These are phyloP conservation scores for Chrysopa pallens DNA, from an alignment of 1,140 invertebrate genomes.

Conservation along the genomic window DNA sequence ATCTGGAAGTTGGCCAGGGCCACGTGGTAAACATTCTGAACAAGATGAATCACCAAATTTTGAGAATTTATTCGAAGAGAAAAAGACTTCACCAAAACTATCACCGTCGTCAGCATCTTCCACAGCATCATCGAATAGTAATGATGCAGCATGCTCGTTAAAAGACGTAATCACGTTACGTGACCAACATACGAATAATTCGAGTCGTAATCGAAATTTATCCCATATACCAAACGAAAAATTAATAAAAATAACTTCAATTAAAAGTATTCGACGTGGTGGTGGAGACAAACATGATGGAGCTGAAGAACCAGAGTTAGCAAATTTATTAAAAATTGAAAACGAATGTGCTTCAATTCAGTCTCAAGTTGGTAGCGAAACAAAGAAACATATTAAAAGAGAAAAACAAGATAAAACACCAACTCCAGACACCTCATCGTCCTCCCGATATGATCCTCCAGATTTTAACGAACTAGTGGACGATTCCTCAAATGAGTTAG, in stretches of 20 bases:
- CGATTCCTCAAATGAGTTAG: conserved; percentile 58
- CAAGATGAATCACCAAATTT: conserved; percentile 61
- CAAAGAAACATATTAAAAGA: conserved; percentile 12
- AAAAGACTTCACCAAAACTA: conserved; percentile 42
- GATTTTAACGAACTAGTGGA: conserved; percentile 65
- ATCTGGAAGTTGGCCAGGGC: conserved; percentile 60
- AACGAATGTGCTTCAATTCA: conserved; percentile 29
- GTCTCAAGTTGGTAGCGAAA: conserved; percentile 14
- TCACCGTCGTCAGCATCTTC: conserved; percentile 39
- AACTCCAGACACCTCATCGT: conserved; percentile 23
- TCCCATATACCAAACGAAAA: conserved; percentile 11
- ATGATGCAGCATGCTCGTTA: conserved; percentile 33
- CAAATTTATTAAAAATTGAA: conserved; percentile 32
- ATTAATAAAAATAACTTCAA: conserved; percentile 15
- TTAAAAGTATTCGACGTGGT: conserved; percentile 12
- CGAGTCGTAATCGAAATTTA: conserved; percentile 16
- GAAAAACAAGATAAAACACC: conserved; percentile 18
- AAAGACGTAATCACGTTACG: conserved; percentile 47
- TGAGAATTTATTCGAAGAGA: conserved; percentile 72
- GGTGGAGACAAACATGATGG: conserved; percentile 10
- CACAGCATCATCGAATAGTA: conserved; percentile 37
- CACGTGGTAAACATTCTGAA: conserved; percentile 38
- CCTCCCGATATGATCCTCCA: conserved; percentile 42
- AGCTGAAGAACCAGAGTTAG: conserved; percentile 20
- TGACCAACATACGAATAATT: conserved; percentile 27